Evolutionary conservation across 92 coral and sea anemone genomes (phyloP), one percentile per base, ranked within the genome.

Genomic region (Porites lobata): DNA sequence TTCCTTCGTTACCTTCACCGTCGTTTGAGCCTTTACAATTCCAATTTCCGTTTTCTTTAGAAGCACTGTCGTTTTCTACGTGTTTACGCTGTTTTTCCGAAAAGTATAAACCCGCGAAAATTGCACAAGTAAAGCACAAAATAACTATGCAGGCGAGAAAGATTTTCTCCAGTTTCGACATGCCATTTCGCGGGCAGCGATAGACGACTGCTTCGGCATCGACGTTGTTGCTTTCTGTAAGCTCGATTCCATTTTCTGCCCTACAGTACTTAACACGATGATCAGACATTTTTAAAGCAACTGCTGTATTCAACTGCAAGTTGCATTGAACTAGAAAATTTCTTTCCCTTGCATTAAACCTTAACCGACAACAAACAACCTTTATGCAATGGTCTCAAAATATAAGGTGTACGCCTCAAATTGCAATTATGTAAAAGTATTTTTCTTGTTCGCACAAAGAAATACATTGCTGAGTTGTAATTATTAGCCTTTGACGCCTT

Each of bases 121-220:
- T n/a, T 63, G 81, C 61, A 18, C 80, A 84, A 0, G 64, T 14
- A 50, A 84, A 59, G 9, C 62, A 52, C 21, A 84, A 75, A 15
- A 84, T 7, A 50, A 84, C 73, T 10, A 75, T 52, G 26, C 61
- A 61, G 0, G 62, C 87, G 0, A 84, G 63, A 5, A 84, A 62
- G 6, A 84, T 1, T 29, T 84, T 84, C 51, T 84, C 87, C 32
- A 73, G 69, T 47, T 84, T 84, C 6, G 87, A 50, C 72, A 74
- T 20, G 3, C 80, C 87, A 26, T 61, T 73, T 22, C 62, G 56
- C 10, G 19, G 73, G 7, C 72, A 81, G 10, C 53, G 63, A 26
- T 61, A 72, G 14, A 61, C 80, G 51, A 84, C 22, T 1, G 52
- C 22, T 50, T 74, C 65, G 18, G 29, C 47, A 4, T 51, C 47